phyloP scores from a whole-genome alignment of 2,888 invertebrate species.

The Xestoiulus laeticollis region DNA sequence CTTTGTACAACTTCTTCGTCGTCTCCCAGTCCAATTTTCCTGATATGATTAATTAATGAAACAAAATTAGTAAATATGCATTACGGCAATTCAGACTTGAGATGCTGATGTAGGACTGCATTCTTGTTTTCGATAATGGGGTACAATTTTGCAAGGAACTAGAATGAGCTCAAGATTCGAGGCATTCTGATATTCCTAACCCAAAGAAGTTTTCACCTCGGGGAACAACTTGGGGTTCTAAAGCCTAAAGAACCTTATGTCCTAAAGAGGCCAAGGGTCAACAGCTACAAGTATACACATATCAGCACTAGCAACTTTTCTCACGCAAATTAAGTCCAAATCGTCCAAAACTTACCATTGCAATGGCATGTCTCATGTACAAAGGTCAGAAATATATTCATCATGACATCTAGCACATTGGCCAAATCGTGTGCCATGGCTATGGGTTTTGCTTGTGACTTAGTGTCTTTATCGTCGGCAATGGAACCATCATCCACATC shows the following conservation, averaged over 20 bases:
- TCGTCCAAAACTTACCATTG: background rate
- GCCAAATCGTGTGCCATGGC: slow-evolving; percentile 48
- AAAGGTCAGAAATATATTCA: slow-evolving; percentile 10
- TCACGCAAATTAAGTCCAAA: no score
- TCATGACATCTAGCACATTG: slow-evolving; percentile 46
- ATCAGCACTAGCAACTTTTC: no score
- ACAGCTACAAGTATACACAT: no score
- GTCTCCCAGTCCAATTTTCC: slow-evolving; percentile 69
- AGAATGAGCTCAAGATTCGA: no score
- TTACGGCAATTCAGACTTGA: no score
- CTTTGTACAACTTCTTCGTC: slow-evolving; percentile 71
- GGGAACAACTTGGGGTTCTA: no score
- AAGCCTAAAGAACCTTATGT: no score
- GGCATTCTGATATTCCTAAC: no score
- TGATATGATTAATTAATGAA: slow-evolving; percentile 3
- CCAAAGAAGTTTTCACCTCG: no score
- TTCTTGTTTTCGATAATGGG: no score
- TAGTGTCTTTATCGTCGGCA: background rate
- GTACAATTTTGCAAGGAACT: no score
- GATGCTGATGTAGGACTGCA: background rate
- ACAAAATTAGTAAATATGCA: background rate
- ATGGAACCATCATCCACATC: background rate
- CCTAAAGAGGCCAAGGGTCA: no score
- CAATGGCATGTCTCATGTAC: slow-evolving; percentile 23
- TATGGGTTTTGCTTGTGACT: background rate